A percentile compares a stretch with the other conserved stretches of the same genome.
Conservation (phyloP, 1,140 invertebrate species). For the Forficula auricularia region DNA sequence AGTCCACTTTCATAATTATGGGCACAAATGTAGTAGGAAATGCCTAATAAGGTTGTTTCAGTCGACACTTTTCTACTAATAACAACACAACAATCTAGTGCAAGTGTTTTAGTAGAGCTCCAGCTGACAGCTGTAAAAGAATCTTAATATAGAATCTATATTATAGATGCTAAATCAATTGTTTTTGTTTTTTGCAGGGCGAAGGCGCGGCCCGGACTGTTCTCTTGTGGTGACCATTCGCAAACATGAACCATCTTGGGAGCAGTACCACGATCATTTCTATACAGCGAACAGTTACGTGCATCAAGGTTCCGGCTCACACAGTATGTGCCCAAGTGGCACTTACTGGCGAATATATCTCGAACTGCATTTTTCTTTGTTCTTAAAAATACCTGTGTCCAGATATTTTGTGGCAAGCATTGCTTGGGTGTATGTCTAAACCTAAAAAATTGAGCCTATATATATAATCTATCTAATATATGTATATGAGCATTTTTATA, state of each 20-base stretch:
- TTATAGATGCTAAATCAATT: too few species aligned
- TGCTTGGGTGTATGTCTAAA: constrained; percentile 7
- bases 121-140: too few species aligned
- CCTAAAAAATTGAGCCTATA: constrained; percentile 1
- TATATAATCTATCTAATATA: background rate
- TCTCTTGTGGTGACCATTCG: constrained; percentile 10
- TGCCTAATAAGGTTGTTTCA: too few species aligned
- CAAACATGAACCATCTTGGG: too few species aligned
- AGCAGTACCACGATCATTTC: background rate
- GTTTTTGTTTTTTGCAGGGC: background rate
- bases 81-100: too few species aligned
- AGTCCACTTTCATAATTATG: too few species aligned
- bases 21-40: too few species aligned
- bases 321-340: too few species aligned
- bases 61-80: too few species aligned
- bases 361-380: constrained; percentile 12
- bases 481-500: too few species aligned
- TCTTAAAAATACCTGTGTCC: constrained; percentile 9
- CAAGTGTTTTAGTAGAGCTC: too few species aligned
- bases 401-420: constrained; percentile 10
- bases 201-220: constrained; percentile 7
- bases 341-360: constrained; percentile 1
- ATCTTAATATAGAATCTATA: too few species aligned
- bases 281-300: constrained; percentile 13
- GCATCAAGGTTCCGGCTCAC: constrained; percentile 14